Conservation (phyloP, 2,888 invertebrate species). For the Uropetala carovei region DNA sequence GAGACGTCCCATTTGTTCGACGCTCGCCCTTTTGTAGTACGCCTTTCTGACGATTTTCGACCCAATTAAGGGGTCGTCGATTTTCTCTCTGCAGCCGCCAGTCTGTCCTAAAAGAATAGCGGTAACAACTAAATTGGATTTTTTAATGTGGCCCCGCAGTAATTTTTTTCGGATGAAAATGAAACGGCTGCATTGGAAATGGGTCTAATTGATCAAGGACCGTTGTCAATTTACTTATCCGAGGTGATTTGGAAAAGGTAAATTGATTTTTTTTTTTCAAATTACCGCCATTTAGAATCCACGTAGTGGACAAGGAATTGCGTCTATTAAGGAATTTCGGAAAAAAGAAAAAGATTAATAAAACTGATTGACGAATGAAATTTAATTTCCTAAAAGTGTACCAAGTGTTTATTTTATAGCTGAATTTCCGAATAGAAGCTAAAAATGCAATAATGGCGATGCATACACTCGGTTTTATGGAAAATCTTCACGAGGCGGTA, state of each 20-base stretch:
- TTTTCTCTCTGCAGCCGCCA: neutral
- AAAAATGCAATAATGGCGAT: too few species aligned
- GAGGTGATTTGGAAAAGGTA: neutral
- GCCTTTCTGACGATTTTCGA: neutral
- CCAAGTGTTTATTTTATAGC: too few species aligned
- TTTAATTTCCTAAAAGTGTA: too few species aligned
- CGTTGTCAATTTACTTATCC: conserved; percentile 16
- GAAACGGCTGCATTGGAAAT: neutral
- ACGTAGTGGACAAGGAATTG: neutral
- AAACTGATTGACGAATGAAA: too few species aligned
- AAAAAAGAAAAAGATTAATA: too few species aligned
- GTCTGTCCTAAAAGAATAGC: neutral
- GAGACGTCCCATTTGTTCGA: too few species aligned
- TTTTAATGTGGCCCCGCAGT: neutral
- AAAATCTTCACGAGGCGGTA: too few species aligned
- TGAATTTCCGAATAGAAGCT: too few species aligned
- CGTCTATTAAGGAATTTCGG: neutral
- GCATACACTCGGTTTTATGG: too few species aligned
- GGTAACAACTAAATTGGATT: neutral
- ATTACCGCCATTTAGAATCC: neutral
- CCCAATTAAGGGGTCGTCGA: neutral
- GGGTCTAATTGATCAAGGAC: neutral
- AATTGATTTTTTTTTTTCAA: neutral
- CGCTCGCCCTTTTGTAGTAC: neutral
- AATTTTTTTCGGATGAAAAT: neutral